Conservation (phyloP, 2,113 vertebrate genomes). For the Mungos mungo region DNA sequence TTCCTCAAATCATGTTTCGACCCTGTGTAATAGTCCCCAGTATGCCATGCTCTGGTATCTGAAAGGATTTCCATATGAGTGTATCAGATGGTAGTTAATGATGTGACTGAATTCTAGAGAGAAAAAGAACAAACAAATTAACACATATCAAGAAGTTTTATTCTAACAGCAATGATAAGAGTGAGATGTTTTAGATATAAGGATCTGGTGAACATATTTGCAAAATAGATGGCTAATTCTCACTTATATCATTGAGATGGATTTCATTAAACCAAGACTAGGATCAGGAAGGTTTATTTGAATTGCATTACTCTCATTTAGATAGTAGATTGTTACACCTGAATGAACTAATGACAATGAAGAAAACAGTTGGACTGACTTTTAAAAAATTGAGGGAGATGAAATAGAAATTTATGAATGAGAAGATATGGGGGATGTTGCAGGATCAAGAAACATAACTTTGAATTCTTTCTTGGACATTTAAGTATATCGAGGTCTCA, state of each 20-base stretch:
- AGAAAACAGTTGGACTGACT: not conserved
- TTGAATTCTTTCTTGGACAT: not conserved
- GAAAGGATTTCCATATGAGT: not conserved
- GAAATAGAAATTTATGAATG: not conserved
- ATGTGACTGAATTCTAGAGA: not conserved
- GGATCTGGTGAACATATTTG: not conserved
- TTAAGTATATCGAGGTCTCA: not conserved
- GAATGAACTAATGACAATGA: not conserved
- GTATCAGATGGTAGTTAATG: not conserved
- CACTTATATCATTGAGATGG: not conserved
- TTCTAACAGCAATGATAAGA: not conserved
- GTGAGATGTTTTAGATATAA: not conserved
- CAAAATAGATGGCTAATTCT: not conserved
- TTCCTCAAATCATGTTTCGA: not conserved
- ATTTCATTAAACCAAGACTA: not conserved
- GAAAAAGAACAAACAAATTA: not conserved
- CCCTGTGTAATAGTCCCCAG: not conserved
- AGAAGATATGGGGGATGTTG: not conserved
- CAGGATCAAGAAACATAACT: not conserved
- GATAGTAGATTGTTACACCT: not conserved
- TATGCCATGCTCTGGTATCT: not conserved
- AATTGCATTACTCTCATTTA: not conserved
- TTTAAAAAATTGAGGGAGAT: not conserved
- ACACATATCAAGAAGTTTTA: not conserved
- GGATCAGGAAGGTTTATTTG: not conserved